These are phyloP conservation scores for Aspidoscelis tigris DNA, from an alignment of 2,113 vertebrate genomes.

Conservation along the genomic window DNA sequence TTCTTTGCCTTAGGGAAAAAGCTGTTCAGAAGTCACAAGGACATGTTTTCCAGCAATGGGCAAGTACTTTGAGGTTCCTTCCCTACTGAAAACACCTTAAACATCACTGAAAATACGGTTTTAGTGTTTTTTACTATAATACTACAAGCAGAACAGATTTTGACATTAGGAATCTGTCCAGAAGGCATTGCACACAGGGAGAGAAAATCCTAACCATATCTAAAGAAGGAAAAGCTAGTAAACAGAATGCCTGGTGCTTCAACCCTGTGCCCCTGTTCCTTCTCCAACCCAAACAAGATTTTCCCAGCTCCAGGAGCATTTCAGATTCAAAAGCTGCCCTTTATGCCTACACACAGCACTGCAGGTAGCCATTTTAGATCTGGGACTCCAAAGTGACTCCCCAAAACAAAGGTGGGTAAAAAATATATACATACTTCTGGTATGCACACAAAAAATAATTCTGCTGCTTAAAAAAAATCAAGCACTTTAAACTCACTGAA, in stretches of 20 bases:
- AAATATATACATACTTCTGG: no score
- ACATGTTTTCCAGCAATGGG: no score
- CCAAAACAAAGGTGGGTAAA: no score
- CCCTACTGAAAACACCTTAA: no score
- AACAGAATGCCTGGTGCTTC: not conserved
- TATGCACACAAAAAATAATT: no score
- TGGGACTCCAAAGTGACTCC: not conserved
- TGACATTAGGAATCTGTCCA: no score
- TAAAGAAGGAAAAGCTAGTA: not conserved
- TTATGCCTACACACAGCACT: not conserved
- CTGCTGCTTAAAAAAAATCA: no score
- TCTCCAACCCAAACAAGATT: not conserved
- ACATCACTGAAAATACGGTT: no score
- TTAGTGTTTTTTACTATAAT: not conserved
- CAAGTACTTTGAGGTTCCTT: no score
- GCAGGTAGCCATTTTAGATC: not conserved
- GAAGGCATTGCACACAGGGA: not conserved
- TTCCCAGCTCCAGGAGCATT: slow-evolving; percentile 17
- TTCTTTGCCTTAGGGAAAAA: not conserved
- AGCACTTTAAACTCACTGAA: no score
- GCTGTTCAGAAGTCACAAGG: not conserved
- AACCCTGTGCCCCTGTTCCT: not conserved
- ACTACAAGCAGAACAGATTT: not conserved
- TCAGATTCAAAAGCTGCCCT: not conserved
- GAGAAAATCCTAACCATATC: not conserved